Conservation (phyloP, 37 sponge, comb jelly and placozoan species). For the Mnemiopsis leidyi region DNA sequence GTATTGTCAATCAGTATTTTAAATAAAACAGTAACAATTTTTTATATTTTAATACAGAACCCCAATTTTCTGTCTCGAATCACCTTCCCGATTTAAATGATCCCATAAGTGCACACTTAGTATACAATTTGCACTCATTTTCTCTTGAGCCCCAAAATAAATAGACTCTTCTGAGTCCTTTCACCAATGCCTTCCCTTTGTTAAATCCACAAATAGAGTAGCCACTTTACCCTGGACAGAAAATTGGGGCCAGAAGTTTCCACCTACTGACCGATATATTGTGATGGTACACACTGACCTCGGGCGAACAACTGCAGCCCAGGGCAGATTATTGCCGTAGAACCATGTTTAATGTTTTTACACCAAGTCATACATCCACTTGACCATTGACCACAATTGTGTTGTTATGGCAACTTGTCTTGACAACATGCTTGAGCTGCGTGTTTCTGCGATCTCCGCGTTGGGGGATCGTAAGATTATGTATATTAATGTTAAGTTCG, state of each 20-base stretch:
- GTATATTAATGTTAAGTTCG: slow-evolving; percentile 18
- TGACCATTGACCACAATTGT: not conserved
- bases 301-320: not conserved
- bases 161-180: no score
- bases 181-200: no score
- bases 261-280: not conserved
- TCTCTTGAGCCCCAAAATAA: not conserved
- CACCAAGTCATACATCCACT: not conserved
- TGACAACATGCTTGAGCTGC: slow-evolving; percentile 16
- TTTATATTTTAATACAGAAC: slow-evolving; percentile 1
- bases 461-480: slow-evolving; percentile 46
- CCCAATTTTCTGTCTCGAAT: not conserved
- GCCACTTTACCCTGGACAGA: not conserved
- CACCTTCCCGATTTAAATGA: no score
- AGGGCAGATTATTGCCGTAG: not conserved
- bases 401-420: not conserved
- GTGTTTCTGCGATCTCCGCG: slow-evolving; percentile 28
- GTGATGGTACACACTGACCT: not conserved
- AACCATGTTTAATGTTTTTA: not conserved
- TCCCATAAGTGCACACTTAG: no score
- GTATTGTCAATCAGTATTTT: slow-evolving; percentile 51
- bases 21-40: slow-evolving; percentile 55
- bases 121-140: not conserved
- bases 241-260: not conserved
- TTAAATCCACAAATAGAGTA: no score